Base-by-base conservation (phyloP, 1,140 invertebrate genomes). In the Capitella teleta region DNA sequence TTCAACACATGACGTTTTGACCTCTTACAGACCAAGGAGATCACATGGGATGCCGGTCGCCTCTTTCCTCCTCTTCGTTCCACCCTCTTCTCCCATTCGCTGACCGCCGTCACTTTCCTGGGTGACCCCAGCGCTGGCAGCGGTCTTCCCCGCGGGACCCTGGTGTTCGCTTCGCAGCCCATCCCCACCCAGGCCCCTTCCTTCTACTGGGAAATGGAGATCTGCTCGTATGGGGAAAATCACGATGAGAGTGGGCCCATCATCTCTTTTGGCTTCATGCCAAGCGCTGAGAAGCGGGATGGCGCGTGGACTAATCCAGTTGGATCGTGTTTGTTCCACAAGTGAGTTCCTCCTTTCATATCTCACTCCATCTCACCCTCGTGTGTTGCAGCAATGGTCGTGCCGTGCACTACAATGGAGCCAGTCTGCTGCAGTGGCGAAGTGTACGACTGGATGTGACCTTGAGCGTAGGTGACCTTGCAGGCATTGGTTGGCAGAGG, bases 401-500 rank as follows among this genome's bases (percentile, higher is more conserved):
- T 37, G 67, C 70, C 37, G 68, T 73, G 1, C 70, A 74, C 54
- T 74, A 73, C 57, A 72, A 71, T 55, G 70, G 69, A 19, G 58
- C 66, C 21, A 72, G 67, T 55, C 54, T 71, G 4, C 59, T 72
- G 4, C 68, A 69, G 53, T 74, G 72, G 72, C 57, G 62, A 21
- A 70, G 67, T 57, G 64, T 70, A 1, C 57, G 68, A 10, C 58
- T 74, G 23, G 70, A 73, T 49, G 60, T 66, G 6, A 56, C 48
- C 3, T 55, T 74, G 5, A 61, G 56, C 43, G 54, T 61, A 21
- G 68, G 68, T 5, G 72, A 73, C 54, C 59, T 70, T n/a, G 66
- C 66, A 40, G 72, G 72, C 18, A 62, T 70, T 32, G 70, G 70
- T 28, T 74, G 69, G 72, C 66, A 72, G 58, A 62, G 64, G 48